Conservation (phyloP, 2,888 invertebrate genomes). For the Galeopsomyia nigrocyanea region DNA sequence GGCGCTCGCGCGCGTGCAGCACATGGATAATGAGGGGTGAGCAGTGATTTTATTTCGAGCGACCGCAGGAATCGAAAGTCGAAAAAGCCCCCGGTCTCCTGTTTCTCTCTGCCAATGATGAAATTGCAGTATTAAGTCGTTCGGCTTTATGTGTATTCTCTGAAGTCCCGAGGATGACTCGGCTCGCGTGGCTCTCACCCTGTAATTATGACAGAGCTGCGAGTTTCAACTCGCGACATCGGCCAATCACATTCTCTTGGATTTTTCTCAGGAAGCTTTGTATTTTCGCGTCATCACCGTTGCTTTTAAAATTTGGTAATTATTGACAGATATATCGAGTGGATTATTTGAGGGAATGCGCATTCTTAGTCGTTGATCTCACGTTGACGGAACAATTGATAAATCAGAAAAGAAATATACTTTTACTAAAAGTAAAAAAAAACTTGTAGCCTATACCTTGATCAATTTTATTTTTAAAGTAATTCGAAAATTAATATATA, state of each 20-base stretch:
- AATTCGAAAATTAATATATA: no score
- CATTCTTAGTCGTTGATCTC: no score
- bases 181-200: constrained; percentile 46
- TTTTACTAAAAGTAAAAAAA: no score
- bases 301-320: no score
- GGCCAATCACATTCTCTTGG: constrained; percentile 20
- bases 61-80: constrained; percentile 58
- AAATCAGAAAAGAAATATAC: no score
- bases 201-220: constrained; percentile 9
- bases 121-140: constrained; percentile 69
- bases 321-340: no score
- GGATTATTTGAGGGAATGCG: no score
- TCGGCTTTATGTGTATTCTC: constrained; percentile 68
- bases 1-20: constrained; percentile 20
- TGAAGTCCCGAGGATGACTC: constrained; percentile 62
- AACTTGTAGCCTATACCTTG: no score
- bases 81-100: constrained; percentile 48
- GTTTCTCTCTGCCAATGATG: constrained; percentile 63
- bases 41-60: constrained; percentile 68
- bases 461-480: no score
- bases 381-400: no score
- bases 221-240: constrained; percentile 58
- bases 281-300: no score
- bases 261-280: not conserved
- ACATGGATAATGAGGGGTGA: constrained; percentile 58